A percentile compares a stretch with the other conserved stretches of the same genome.
Evolutionary conservation across 1,140 invertebrate genomes (phyloP).

Genomic region (Heliconius himera): DNA sequence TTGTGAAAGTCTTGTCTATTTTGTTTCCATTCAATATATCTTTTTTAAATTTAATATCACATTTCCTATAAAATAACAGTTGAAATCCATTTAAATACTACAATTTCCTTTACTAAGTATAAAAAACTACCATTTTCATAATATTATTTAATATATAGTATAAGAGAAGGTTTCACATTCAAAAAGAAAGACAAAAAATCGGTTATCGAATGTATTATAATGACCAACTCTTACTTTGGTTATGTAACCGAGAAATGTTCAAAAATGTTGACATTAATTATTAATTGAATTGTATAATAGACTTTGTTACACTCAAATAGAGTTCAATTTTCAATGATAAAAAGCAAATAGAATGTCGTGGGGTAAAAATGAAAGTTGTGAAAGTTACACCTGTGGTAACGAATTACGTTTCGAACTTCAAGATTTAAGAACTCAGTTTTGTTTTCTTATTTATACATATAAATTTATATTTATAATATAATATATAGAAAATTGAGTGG

Average conservation of each 20-base stretch:
- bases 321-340: constrained; percentile 15
- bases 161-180: not conserved
- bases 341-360: constrained; percentile 28
- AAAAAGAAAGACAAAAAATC: not conserved
- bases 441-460: not conserved
- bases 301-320: constrained; percentile 13
- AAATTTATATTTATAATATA: not conserved
- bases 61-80: too few species aligned
- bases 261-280: constrained; percentile 31
- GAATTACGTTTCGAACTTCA: not conserved
- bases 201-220: constrained; percentile 32
- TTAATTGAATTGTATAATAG: not conserved
- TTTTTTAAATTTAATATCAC: too few species aligned
- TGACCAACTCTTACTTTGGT: constrained; percentile 32
- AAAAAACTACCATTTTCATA: not conserved
- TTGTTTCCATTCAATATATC: too few species aligned
- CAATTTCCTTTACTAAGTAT: too few species aligned
- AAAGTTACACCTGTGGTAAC: constrained; percentile 26
- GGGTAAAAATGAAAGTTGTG: constrained; percentile 39
- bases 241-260: constrained; percentile 33
- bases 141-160: not conserved
- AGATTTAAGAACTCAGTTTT: constrained; percentile 10
- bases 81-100: too few species aligned
- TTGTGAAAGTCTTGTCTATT: too few species aligned
- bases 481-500: not conserved